Percentiles rank a stretch among this genome's conserved stretches.
Conservation (phyloP, 2,797 vertebrate genomes). For the Helarctos malayanus region DNA sequence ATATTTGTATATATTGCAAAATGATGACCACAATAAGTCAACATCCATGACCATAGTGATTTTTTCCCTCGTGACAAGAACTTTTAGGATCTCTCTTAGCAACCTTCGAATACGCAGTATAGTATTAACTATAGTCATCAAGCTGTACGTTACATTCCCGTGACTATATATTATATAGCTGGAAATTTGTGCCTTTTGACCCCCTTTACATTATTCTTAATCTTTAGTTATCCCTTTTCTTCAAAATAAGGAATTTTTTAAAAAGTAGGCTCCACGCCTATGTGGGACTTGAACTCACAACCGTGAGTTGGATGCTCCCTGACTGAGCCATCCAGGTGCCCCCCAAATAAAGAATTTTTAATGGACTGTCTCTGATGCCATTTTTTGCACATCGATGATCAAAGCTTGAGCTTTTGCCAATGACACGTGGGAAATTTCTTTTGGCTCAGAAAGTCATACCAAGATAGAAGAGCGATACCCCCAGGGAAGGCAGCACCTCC, state of each 20-base stretch:
- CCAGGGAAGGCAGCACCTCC: neutral
- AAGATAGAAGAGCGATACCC: neutral
- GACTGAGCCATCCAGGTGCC: neutral
- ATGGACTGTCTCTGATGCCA: neutral
- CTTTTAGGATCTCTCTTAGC: neutral
- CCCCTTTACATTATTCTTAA: neutral
- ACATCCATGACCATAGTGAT: neutral
- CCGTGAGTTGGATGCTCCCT: neutral
- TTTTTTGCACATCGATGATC: neutral
- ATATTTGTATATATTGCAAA: neutral
- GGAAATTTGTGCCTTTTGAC: neutral
- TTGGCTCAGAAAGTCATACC: neutral
- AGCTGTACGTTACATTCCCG: neutral
- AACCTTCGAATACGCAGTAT: neutral
- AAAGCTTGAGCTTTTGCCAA: constrained; percentile 32
- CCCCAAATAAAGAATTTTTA: neutral
- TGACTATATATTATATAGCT: neutral
- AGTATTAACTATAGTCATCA: neutral
- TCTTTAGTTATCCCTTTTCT: neutral
- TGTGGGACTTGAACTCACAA: neutral
- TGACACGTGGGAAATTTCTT: neutral
- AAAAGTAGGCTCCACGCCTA: neutral
- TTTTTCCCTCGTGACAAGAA: neutral
- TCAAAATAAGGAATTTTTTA: neutral
- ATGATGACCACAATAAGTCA: neutral